phyloP scores from a whole-genome alignment of 2,113 vertebrate genomes.

The Pipa parva region DNA sequence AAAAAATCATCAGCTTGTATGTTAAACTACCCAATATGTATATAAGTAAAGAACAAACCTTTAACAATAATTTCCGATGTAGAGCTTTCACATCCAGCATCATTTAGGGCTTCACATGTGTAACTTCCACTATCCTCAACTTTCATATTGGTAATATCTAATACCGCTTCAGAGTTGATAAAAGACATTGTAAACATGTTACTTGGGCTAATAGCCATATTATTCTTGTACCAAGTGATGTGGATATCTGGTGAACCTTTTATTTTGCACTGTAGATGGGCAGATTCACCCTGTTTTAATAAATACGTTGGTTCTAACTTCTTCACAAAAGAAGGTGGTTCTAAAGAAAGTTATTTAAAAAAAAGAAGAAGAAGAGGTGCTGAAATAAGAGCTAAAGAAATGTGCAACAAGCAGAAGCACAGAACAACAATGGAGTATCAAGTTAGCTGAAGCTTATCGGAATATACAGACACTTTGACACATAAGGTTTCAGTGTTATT shows the following conservation, averaged over 20 bases:
- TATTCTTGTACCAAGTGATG: slow-evolving; percentile 92
- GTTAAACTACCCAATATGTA: not conserved
- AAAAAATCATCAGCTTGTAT: not conserved
- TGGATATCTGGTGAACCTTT: slow-evolving; percentile 92
- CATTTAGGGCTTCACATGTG: slow-evolving; percentile 89
- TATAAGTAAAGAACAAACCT: slow-evolving; percentile 75
- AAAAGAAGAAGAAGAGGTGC: slow-evolving; percentile 22
- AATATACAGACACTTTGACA: too few relatives aligned
- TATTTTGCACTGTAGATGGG: slow-evolving; percentile 82
- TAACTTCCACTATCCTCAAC: slow-evolving; percentile 87
- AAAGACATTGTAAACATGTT: slow-evolving; percentile 82
- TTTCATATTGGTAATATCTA: slow-evolving; percentile 76
- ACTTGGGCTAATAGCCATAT: slow-evolving; percentile 81
- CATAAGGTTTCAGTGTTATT: too few relatives aligned
- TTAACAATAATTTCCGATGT: slow-evolving; percentile 80
- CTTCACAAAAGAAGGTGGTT: slow-evolving; percentile 89
- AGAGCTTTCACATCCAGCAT: slow-evolving; percentile 91
- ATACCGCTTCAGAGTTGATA: slow-evolving; percentile 70
- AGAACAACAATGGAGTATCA: not conserved
- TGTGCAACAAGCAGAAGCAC: slow-evolving; percentile 22
- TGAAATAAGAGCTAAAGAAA: slow-evolving; percentile 45
- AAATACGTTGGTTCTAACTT: slow-evolving; percentile 88
- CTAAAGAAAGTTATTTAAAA: slow-evolving; percentile 61
- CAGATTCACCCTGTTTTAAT: slow-evolving; percentile 86
- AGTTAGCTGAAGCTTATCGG: too few relatives aligned